phyloP scores from a whole-genome alignment of 2,888 invertebrate species.

The Cancer borealis region DNA sequence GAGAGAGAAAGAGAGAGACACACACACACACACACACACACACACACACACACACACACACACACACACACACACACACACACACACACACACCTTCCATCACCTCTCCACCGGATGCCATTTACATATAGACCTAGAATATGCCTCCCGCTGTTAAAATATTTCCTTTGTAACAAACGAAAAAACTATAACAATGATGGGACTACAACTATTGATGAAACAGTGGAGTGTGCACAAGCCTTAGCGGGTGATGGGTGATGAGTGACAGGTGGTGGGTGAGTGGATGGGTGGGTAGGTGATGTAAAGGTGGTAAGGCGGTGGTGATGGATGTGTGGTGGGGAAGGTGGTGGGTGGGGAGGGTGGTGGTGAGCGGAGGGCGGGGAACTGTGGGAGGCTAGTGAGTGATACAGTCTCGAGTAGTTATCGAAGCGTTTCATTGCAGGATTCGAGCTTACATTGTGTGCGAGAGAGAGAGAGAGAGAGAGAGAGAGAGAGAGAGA shows the following conservation, averaged over 20 bases:
- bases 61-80: no score
- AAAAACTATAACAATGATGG: neutral
- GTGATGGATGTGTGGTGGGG: neutral
- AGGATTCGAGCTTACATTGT: no score
- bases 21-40: no score
- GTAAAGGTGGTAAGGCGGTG: neutral
- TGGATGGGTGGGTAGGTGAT: neutral
- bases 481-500: no score
- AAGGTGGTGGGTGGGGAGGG: neutral
- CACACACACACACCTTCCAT: no score
- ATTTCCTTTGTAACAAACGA: neutral
- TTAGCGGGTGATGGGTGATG: neutral
- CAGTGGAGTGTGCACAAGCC: neutral
- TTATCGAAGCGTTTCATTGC: no score
- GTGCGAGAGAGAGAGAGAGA: no score
- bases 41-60: no score
- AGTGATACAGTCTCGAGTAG: no score
- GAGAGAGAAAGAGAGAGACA: no score
- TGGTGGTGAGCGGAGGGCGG: no score
- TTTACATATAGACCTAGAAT: neutral
- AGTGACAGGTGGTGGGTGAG: neutral
- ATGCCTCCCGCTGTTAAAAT: neutral
- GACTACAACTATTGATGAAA: constrained; percentile 9
- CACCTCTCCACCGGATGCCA: neutral
- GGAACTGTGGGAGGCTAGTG: no score